A percentile compares a stretch with the other conserved stretches of the same genome.
These are phyloP conservation scores for Apteryx owenii DNA, from an alignment of 2,113 vertebrate species.

Conservation along the genomic window DNA sequence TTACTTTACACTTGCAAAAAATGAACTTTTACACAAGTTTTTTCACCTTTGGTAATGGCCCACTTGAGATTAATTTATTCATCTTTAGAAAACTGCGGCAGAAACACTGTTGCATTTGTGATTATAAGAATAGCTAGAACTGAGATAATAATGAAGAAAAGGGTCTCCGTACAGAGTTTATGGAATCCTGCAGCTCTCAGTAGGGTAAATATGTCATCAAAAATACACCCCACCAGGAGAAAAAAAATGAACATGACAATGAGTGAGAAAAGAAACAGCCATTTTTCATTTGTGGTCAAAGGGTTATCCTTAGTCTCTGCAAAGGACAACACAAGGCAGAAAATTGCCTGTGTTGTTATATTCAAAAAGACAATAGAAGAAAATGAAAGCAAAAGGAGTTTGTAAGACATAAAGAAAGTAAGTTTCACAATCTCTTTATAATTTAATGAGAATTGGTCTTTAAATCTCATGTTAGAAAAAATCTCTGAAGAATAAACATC, in stretches of 20 bases:
- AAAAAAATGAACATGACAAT: background rate
- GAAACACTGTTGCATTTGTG: background rate
- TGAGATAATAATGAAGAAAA: background rate
- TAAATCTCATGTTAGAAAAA: background rate
- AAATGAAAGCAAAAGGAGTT: background rate
- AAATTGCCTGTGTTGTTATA: background rate
- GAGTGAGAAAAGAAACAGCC: background rate
- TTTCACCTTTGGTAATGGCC: background rate
- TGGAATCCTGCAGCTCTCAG: background rate
- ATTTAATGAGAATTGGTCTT: background rate
- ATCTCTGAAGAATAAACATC: background rate
- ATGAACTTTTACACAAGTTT: fast-evolving
- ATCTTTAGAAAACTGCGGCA: background rate
- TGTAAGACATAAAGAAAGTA: background rate
- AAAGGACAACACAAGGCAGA: background rate
- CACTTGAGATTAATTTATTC: conserved; percentile 49
- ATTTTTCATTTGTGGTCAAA: background rate
- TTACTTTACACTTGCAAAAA: background rate
- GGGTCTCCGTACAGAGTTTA: background rate
- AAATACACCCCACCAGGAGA: background rate
- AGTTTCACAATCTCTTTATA: background rate
- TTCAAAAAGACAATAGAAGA: background rate
- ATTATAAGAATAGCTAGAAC: conserved; percentile 22
- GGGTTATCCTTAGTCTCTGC: background rate
- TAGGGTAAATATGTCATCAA: background rate